These are phyloP conservation scores for Xestia ashworthii DNA, from an alignment of 2,888 invertebrate genomes.

Conservation along the genomic window DNA sequence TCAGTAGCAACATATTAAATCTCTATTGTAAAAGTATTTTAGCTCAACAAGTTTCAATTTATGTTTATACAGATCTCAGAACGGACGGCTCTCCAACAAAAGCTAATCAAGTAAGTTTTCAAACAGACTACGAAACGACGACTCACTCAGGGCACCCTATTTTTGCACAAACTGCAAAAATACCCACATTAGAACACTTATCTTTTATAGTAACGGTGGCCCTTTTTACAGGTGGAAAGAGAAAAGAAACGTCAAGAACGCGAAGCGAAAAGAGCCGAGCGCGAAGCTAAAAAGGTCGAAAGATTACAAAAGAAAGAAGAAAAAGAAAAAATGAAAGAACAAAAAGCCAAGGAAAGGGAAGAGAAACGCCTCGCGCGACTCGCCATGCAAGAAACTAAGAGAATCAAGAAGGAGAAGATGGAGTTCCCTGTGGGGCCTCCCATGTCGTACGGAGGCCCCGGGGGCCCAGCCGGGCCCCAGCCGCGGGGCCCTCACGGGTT, in stretches of 20 bases:
- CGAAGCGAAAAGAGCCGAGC: conserved; percentile 85
- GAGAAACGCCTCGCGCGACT: conserved; percentile 84
- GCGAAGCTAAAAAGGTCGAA: conserved; percentile 86
- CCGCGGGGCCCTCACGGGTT: conserved; percentile 31
- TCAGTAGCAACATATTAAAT: neutral
- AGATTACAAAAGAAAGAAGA: conserved; percentile 88
- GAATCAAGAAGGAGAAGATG: conserved; percentile 83
- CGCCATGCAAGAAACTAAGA: conserved; percentile 85
- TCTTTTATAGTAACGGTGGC: neutral
- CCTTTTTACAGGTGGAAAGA: conserved; percentile 82
- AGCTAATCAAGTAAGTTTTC: conserved; percentile 80
- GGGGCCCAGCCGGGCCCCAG: conserved; percentile 20
- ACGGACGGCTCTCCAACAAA: conserved; percentile 78
- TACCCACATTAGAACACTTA: too few relatives aligned
- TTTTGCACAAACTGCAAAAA: neutral
- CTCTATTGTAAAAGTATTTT: neutral
- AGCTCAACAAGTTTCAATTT: conserved; percentile 19
- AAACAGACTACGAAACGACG: neutral
- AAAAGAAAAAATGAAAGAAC: conserved; percentile 86
- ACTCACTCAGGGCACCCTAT: neutral
- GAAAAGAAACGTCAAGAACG: conserved; percentile 91
- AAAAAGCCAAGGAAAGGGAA: conserved; percentile 87
- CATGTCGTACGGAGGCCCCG: conserved; percentile 54
- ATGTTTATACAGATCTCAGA: conserved; percentile 78
- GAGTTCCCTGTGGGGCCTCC: conserved; percentile 72